A percentile compares a stretch with the other conserved stretches of the same genome.
These are phyloP conservation scores for Corythoichthys intestinalis DNA, from an alignment of 2,113 vertebrate genomes.

Conservation along the genomic window DNA sequence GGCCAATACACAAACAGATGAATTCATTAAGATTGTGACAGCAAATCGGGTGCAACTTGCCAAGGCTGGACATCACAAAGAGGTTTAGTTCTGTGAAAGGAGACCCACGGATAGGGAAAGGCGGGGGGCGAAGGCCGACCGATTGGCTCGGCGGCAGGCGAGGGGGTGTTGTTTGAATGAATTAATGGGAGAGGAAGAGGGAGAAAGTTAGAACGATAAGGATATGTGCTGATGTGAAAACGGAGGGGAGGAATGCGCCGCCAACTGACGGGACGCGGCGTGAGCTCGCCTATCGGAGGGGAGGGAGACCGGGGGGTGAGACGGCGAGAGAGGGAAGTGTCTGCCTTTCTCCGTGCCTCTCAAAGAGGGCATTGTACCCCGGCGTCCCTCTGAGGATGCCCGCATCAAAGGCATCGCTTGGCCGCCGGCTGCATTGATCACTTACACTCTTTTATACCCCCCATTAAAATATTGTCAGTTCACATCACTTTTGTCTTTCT, in stretches of 20 bases:
- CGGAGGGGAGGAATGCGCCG: slow-evolving; percentile 26
- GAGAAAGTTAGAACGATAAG: slow-evolving; percentile 55
- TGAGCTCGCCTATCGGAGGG: slow-evolving; percentile 20
- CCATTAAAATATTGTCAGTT: slow-evolving; percentile 80
- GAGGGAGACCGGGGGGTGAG: slow-evolving; percentile 20
- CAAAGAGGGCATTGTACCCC: slow-evolving; percentile 79
- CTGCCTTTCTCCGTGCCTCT: slow-evolving; percentile 68
- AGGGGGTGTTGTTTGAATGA: slow-evolving; percentile 71
- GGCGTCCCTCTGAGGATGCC: slow-evolving; percentile 74
- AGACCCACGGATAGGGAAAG: slow-evolving; percentile 63
- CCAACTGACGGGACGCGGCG: slow-evolving; percentile 11
- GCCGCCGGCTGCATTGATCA: slow-evolving; percentile 82
- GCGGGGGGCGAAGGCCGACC: slow-evolving; percentile 50
- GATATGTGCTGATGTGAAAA: slow-evolving; percentile 54
- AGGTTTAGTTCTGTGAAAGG: slow-evolving; percentile 71
- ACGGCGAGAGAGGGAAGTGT: slow-evolving; percentile 58
- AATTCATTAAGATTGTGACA: slow-evolving; percentile 84
- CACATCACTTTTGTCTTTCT: slow-evolving; percentile 77
- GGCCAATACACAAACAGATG: slow-evolving; percentile 84
- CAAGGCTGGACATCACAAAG: slow-evolving; percentile 73
- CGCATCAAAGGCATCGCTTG: slow-evolving; percentile 86
- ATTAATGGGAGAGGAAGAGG: slow-evolving; percentile 64
- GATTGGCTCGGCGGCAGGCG: slow-evolving; percentile 66
- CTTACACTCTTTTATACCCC: slow-evolving; percentile 80
- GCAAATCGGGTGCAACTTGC: slow-evolving; percentile 75